Evolutionary conservation across 1,140 invertebrate species (phyloP).

Genomic region (Tribolium madens): DNA sequence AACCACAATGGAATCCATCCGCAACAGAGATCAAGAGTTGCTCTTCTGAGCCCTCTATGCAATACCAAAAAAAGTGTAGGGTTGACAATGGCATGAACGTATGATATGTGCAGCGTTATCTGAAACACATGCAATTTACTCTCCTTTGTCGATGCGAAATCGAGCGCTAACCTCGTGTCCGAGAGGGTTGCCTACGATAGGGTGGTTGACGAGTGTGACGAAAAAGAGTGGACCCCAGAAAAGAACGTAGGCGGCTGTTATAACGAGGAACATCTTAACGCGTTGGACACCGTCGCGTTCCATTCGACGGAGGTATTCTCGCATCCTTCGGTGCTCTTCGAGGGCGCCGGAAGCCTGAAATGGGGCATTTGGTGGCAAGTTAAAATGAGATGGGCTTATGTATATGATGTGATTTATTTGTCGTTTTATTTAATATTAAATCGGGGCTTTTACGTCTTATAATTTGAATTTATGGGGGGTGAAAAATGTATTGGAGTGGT

Average conservation of each 20-base stretch:
- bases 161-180: slow-evolving; percentile 59
- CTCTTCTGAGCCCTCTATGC: slow-evolving; percentile 79
- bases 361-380: neutral
- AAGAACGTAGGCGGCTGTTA: slow-evolving; percentile 85
- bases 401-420: too few species aligned
- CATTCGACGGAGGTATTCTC: slow-evolving; percentile 81
- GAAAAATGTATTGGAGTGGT: too few species aligned
- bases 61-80: slow-evolving; percentile 84
- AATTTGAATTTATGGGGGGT: too few species aligned
- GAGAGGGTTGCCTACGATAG: slow-evolving; percentile 72
- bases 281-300: slow-evolving; percentile 82
- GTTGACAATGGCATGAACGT: slow-evolving; percentile 88
- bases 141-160: neutral
- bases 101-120: slow-evolving; percentile 89
- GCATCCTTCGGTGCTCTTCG: slow-evolving; percentile 81
- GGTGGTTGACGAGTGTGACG: slow-evolving; percentile 82
- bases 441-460: too few species aligned
- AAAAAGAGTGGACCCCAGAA: slow-evolving; percentile 92
- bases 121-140: slow-evolving; percentile 65
- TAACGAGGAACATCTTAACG: slow-evolving; percentile 87
- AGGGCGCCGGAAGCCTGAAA: slow-evolving; percentile 67
- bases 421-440: too few species aligned
- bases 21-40: slow-evolving; percentile 79
- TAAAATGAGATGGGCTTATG: too few species aligned
- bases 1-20: slow-evolving; percentile 75